These are phyloP conservation scores for Smittia sp. DNA, from an alignment of 2,888 invertebrate species.

Conservation along the genomic window DNA sequence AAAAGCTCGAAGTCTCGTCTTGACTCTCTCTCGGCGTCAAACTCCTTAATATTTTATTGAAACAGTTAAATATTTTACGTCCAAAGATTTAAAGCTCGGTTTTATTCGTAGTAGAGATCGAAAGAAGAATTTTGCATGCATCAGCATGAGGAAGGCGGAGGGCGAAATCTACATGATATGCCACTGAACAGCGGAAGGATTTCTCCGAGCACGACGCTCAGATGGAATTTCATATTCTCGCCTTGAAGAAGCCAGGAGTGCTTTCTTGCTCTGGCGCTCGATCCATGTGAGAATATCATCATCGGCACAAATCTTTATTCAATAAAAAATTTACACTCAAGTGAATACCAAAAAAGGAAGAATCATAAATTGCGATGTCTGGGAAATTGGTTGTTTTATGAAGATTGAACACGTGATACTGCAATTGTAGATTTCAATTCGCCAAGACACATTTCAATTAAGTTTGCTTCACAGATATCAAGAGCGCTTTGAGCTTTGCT, in stretches of 20 bases:
- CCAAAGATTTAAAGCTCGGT: conserved; percentile 32
- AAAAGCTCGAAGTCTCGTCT: neutral
- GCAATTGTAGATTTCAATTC: conserved; percentile 4
- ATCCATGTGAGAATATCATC: conserved; percentile 16
- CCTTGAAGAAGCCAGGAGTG: neutral
- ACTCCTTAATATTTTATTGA: conserved; percentile 36
- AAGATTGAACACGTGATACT: conserved; percentile 27
- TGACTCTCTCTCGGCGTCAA: neutral
- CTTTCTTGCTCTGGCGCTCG: neutral
- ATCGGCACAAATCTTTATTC: conserved; percentile 37
- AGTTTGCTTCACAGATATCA: conserved; percentile 6
- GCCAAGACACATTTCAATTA: conserved; percentile 28
- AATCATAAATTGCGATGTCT: conserved; percentile 26
- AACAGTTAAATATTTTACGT: conserved; percentile 38
- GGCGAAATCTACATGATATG: too few species aligned
- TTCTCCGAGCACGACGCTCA: neutral
- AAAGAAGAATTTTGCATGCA: neutral
- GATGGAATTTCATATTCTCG: conserved; percentile 26
- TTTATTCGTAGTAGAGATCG: neutral
- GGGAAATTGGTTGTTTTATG: conserved; percentile 24
- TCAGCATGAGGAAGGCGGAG: conserved; percentile 6
- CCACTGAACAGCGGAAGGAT: neutral
- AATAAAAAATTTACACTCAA: conserved; percentile 38
- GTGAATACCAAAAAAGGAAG: neutral
- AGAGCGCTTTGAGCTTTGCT: conserved; percentile 10